Base-by-base conservation (phyloP, 2,113 vertebrate species). In the Tachuris rubrigastra region DNA sequence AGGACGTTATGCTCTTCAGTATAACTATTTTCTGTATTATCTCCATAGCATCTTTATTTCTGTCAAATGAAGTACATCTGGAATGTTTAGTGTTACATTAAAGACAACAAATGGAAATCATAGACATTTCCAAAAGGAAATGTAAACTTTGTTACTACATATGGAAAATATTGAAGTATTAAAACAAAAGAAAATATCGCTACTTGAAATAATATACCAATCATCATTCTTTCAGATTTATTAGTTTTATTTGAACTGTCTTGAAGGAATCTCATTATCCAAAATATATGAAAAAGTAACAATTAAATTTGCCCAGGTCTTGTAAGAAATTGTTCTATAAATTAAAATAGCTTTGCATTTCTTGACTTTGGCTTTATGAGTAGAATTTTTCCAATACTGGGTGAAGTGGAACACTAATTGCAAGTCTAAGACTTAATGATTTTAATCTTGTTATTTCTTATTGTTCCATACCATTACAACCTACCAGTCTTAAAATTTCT, bases 401-500 rank as follows among this genome's bases (percentile, higher is more conserved):
- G 3, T 46, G 47, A 95, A 67, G 8, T 59, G 9, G 2, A 75
- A 63, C 79, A 49, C 7, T 49, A 58, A 41, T 35, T 49, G 5
- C 9, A 89, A 71, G 78, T 33, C 10, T 46, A 62, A 72, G 23
- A 33, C 6, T 22, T 74, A 50, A 22, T 39, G 3, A 5, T 27
- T 66, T 56, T 78, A n/a, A 33, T 6, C 2, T 65, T 60, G 2
- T 12, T 80, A 25, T 60, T 59, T 87, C 30, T n/a, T 35, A 2
- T 39, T 0, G 0, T 66, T 52, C 7, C 8, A 27, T 23, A 3
- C 1, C 20, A 39, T 66, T 59, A n/a, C 5, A 85, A 71, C 5
- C 3, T n/a, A 9, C 4, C 21, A 6, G 4, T 42, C 44, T 42
- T 50, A 72, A 73, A 90, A 85, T 2, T 30, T 3, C 18, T n/a